Evolutionary conservation across 2,888 invertebrate genomes (phyloP), one percentile per base, ranked within the genome.

Genomic region (Nebria salina): DNA sequence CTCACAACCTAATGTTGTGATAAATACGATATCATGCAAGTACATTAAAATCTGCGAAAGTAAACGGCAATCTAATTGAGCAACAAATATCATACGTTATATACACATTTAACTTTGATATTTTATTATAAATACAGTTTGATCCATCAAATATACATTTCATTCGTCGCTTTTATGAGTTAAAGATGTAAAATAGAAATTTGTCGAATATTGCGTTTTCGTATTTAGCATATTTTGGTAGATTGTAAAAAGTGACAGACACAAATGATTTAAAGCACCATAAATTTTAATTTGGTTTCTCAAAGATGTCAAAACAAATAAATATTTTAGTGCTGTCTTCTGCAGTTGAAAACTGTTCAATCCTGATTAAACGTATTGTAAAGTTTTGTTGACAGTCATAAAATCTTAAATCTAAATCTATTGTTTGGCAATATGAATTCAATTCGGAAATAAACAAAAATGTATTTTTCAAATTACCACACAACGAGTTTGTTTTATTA

Each of bases 31-130:
- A 75, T 75, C 74, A 79, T 79, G 68, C 74, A 68, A 41, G 20
- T 15, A 75, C 79, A 75, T 79, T 79, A 68, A 79, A 79, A 79
- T 79, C 79, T 65, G 65, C 41, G 7, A 41, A 65, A 78, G 43
- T 77, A 42, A 65, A 73, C 65, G 78, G 65, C 73, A 77, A 78
- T 73, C 72, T 78, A 79, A 79, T 79, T 79, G 79, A 65, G 78
- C 42, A 42, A 74, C 20, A 77, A 77, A 70, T 77, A 34, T 54
- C 54, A 11, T 13, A 13, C 54, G 13, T 54, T 54, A 11, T 8
- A 54, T 20, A 9, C 70, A 70, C 70, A 7, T 54, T 6, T 54
- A 54, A 54, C 54, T 6, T 6, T 6, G 8, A 54, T 54, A 54
- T 54, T 54, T 54, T 6, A 54, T 1, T 54, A 54, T 54, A 54